Evolutionary conservation across 2,797 vertebrate genomes (phyloP).

Genomic region (Ctenochaetus hawaiiensis): DNA sequence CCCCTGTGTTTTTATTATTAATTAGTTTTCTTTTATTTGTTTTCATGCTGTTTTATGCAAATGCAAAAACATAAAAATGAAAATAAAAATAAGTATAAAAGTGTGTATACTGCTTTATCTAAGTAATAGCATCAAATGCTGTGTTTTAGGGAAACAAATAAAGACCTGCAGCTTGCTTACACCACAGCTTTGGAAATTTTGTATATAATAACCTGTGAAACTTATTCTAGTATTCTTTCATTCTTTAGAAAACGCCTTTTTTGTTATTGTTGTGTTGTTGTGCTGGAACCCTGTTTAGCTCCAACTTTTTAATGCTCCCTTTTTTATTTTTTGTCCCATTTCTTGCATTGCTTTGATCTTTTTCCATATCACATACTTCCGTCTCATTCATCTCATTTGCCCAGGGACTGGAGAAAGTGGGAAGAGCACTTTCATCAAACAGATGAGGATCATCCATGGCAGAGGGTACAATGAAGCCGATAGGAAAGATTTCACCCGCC

Average conservation of each 20-base stretch:
- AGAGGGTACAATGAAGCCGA: constrained; percentile 89
- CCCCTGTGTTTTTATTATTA: neutral
- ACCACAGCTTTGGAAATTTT: neutral
- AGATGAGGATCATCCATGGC: constrained; percentile 95
- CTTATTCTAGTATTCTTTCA: too few species aligned
- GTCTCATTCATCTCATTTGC: constrained; percentile 53
- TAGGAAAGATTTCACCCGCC: constrained; percentile 83
- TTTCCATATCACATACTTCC: constrained; percentile 47
- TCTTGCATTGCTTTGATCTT: constrained; percentile 56
- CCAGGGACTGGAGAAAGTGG: constrained; percentile 93
- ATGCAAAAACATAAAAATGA: neutral
- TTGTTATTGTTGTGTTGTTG: too few species aligned
- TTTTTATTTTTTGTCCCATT: constrained; percentile 31
- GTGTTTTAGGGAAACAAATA: constrained; percentile 14
- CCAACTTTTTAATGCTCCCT: constrained; percentile 18
- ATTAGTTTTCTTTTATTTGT: neutral
- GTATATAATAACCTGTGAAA: too few species aligned
- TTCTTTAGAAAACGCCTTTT: too few species aligned
- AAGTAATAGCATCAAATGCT: neutral
- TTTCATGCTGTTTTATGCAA: neutral
- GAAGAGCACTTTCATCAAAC: constrained; percentile 96
- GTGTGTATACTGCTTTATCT: neutral
- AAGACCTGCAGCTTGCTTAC: neutral
- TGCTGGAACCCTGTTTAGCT: constrained; percentile 20
- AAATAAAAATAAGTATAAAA: neutral